A percentile compares a stretch with the other conserved stretches of the same genome.
Conservation (phyloP, 1,140 invertebrate genomes). For the Schlechtendalia chinensis region DNA sequence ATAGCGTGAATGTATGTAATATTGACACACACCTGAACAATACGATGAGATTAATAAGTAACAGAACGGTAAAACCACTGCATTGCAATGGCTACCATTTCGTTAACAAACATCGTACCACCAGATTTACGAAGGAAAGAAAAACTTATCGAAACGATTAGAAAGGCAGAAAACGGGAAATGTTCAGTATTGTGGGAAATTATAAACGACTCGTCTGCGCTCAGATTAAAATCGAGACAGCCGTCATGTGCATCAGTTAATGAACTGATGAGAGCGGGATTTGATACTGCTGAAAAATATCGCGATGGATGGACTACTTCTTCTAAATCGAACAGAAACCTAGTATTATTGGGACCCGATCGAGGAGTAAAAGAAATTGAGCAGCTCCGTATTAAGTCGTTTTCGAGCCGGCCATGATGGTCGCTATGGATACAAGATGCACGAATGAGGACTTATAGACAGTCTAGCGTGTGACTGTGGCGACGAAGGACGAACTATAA, state of each 20-base stretch:
- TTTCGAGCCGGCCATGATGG: background rate
- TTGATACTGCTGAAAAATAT: background rate
- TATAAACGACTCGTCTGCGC: too few species aligned
- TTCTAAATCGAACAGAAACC: background rate
- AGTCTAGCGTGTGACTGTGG: background rate
- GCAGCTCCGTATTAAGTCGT: background rate
- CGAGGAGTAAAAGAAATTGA: background rate
- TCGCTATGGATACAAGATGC: background rate
- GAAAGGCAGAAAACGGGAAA: background rate
- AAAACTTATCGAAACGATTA: background rate
- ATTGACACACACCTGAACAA: slow-evolving; percentile 16
- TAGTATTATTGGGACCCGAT: background rate
- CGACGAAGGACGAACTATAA: background rate
- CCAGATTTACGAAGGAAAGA: slow-evolving; percentile 3
- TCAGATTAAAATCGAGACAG: too few species aligned
- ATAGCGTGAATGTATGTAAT: slow-evolving; percentile 13
- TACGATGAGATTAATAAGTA: slow-evolving; percentile 22
- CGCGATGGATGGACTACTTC: background rate
- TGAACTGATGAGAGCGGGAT: background rate
- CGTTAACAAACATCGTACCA: slow-evolving; percentile 29
- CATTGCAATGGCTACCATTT: background rate
- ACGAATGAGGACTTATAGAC: background rate
- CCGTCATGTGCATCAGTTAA: background rate
- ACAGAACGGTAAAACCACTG: slow-evolving; percentile 36
- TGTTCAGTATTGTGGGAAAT: background rate